Evolutionary conservation across 1,140 invertebrate species (phyloP).

Genomic region (Heterodera schachtii): DNA sequence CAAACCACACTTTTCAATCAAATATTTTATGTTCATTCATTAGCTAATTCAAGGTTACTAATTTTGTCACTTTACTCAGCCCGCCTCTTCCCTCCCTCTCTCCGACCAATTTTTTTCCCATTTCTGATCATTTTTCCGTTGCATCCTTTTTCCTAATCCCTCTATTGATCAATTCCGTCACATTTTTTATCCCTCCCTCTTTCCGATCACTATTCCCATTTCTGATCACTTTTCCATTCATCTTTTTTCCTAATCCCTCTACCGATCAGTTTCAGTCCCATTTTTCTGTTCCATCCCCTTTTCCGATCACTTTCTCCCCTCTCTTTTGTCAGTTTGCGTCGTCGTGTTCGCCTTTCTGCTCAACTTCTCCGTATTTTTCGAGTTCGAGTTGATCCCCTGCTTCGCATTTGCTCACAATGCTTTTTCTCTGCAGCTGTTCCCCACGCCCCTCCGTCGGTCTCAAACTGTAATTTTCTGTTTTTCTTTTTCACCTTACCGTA

Average conservation of each 20-base stretch:
- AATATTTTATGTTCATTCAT: background rate
- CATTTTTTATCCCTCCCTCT: too few species aligned
- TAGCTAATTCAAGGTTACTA: too few species aligned
- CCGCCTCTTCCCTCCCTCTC: too few species aligned
- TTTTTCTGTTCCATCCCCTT: background rate
- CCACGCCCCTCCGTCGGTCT: slow-evolving; percentile 38
- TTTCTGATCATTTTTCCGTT: too few species aligned
- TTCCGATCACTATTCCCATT: too few species aligned
- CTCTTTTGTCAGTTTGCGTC: slow-evolving; percentile 41
- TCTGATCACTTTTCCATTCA: too few species aligned
- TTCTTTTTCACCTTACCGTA: slow-evolving; percentile 3
- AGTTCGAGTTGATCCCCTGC: slow-evolving; percentile 48
- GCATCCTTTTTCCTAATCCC: too few species aligned
- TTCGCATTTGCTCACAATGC: slow-evolving; percentile 36
- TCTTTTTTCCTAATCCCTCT: background rate
- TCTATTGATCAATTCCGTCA: background rate
- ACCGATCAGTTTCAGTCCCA: background rate
- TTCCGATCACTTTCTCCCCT: background rate
- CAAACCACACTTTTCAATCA: too few species aligned
- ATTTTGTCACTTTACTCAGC: too few species aligned
- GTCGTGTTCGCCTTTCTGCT: slow-evolving; percentile 41
- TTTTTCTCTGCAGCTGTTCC: slow-evolving; percentile 41
- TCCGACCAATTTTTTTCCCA: too few species aligned
- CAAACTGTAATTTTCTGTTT: slow-evolving; percentile 32
- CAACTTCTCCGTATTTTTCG: slow-evolving; percentile 55